Evolutionary conservation across 2,888 invertebrate genomes (phyloP), one percentile per base, ranked within the genome.

Genomic region (Trissoscelio sp.): DNA sequence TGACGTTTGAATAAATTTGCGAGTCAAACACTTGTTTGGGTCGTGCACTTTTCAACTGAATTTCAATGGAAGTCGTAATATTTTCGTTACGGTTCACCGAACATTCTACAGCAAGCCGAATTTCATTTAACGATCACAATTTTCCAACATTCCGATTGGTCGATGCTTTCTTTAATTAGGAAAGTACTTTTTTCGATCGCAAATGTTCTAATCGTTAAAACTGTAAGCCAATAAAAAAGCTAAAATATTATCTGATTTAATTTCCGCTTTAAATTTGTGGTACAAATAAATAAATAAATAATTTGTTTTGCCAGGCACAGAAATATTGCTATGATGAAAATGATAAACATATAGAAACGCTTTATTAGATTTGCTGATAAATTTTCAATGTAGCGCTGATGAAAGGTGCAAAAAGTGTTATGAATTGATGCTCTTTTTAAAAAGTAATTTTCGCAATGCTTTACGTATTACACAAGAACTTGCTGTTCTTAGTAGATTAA

Each of bases 381-480:
- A 14, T 24, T 24, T 51, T 24, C 16, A 12, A 16, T 31, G 12
- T 7, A 0, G 2, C 1, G 11, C 18, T 58, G 12, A 0, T 16
- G 12, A 22, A 58, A 42, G 34, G 6, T 20, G 34, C n/a, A 64
- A 48, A 46, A 39, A 51, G 34, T 31, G 22, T 53, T 16, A 53
- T 18, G 37, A 66, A 42, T 55, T 42, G 39, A 67, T 39, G 67
- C 16, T 28, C 67, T 42, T 55, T 55, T 67, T 53, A 39, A 67
- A 39, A 37, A 66, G 44, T 51, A 20, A 66, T 51, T 51, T 51
- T 39, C 66, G n/a, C 51, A n/a, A 16, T 34, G 28, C 18, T 31
- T 14, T 16, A 34, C 14, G 14, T 28, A 53, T 28, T 14, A 31
- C 55, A 12, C 11, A 48, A 48, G 51, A 66, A 51, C 66, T 66